Base-by-base conservation (phyloP, 2,797 vertebrate species). In the Smutsia gigantea region DNA sequence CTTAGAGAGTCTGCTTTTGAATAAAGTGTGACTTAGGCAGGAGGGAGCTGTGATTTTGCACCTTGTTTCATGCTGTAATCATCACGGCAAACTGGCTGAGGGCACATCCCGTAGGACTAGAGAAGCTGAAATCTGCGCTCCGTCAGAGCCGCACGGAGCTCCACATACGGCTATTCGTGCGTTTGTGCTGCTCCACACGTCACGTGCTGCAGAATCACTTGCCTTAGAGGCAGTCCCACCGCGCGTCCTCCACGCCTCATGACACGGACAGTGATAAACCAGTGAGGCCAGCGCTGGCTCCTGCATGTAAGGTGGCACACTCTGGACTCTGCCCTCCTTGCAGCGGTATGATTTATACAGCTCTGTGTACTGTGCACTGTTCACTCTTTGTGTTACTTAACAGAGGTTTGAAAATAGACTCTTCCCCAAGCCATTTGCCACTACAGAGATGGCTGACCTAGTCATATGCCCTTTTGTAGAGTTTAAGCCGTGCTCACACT, bases 91-190 rank as follows among this genome's bases (percentile, higher is more conserved):
- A 14, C 11, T 2, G 46, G 59, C 31, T 3, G 21, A 9, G 23
- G 1, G 6, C 13, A 1, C 4, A 0, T 5, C 18, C 4, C 0
- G 0, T 25, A 8, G 7, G 31, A n/a, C 19, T 15, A 46, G 53
- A 18, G 68, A 63, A 23, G 34, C 19, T 1, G 37, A 14, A 12
- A 15, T 4, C 17, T 31, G 10, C 3, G 39, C 25, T 75, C 3
- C 2, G 59, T 37, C 14, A 3, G 21, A 4, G 23, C 39, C 3
- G 27, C 23, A 0, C 14, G 8, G 17, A n/a, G 29, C 3, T 34
- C 46, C 0, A 21, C 19, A 1, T 49, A 0, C 21, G 27, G 49
- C 57, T 27, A 2, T 19, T 2, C 15, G 23, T 23, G 69, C 0
- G 42, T 13, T 55, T 29, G 2, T 10, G 7, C 31, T 7, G 53